Evolutionary conservation across 2,113 vertebrate species (phyloP), one percentile per base, ranked within the genome.

Genomic region (Scopus umbretta): DNA sequence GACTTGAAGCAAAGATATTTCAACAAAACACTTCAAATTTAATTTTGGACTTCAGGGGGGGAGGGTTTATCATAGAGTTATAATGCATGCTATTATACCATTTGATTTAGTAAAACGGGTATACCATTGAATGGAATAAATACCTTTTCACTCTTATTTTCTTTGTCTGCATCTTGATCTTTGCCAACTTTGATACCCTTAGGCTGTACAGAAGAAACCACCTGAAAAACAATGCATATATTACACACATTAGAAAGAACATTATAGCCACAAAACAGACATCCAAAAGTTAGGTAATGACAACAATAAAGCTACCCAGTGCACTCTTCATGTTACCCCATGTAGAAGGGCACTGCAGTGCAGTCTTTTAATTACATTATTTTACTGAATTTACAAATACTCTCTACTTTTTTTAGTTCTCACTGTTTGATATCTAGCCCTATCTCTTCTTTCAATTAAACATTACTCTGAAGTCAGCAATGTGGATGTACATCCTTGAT

Each of bases 81-180:
- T 29, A 88, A 76, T 15, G 55, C 53, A 43, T n/a, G 59, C 14
- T 90, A 42, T 76, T 87, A 45, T 43, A 80, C 52, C 12, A 58
- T 40, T 49, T 68, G 50, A 94, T 89, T 86, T 55, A 61, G 65
- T 56, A 81, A 91, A 94, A 88, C 40, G 72, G 27, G 40, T 67
- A n/a, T 2, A 71, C 73, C 40, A 52, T 3, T 53, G 76, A 92
- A 89, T 22, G 53, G 36, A 84, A 95, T 87, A 91, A 94, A 95
- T 97, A 98, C 98, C 98, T 98, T 97, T 84, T 97, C 97, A 71
- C 56, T 96, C 74, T 68, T 95, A 14, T 91, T 93, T 88, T 94
- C 96, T 73, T 86, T 96, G 59, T 81, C 94, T 75, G 84, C 74
- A 36, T 96, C 90, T 36, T 96, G 93, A 61, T 92, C 96, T 78